Conservation (phyloP, 2,888 invertebrate species). For the Sialis lutaria region DNA sequence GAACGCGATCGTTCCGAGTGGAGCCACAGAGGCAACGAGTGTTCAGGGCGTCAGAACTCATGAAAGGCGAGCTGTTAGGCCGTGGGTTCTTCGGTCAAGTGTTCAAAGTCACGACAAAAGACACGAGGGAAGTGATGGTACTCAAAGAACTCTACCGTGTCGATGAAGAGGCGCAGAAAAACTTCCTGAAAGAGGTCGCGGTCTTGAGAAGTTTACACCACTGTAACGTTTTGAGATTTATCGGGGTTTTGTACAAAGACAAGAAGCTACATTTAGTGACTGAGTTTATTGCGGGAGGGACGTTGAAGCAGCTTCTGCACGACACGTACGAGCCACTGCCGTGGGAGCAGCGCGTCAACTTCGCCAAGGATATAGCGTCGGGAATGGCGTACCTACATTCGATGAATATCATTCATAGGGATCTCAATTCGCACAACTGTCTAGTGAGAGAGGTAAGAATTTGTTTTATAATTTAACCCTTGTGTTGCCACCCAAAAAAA, state of each 20-base stretch:
- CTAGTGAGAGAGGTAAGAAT: slow-evolving; percentile 57
- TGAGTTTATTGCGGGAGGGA: slow-evolving; percentile 85
- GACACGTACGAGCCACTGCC: slow-evolving; percentile 47
- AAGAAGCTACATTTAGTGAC: slow-evolving; percentile 82
- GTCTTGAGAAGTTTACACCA: slow-evolving; percentile 78
- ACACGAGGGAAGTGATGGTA: slow-evolving; percentile 88
- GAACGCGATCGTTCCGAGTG: slow-evolving; percentile 76
- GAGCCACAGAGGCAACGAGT: slow-evolving; percentile 52
- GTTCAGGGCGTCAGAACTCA: slow-evolving; percentile 79
- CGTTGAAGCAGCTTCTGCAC: slow-evolving; percentile 69
- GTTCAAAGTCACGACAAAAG: slow-evolving; percentile 77
- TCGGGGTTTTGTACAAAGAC: slow-evolving; percentile 86
- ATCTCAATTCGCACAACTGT: slow-evolving; percentile 91
- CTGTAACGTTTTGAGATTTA: slow-evolving; percentile 77
- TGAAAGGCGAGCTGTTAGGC: slow-evolving; percentile 76
- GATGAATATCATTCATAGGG: slow-evolving; percentile 86
- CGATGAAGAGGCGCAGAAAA: slow-evolving; percentile 86
- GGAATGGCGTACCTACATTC: slow-evolving; percentile 92
- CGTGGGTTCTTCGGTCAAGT: slow-evolving; percentile 92
- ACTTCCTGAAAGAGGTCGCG: slow-evolving; percentile 90
- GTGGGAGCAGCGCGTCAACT: slow-evolving; percentile 67
- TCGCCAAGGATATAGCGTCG: slow-evolving; percentile 81
- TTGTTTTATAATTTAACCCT: not conserved
- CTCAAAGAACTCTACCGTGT: slow-evolving; percentile 78
- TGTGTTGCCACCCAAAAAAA: too few relatives aligned